A percentile compares a stretch with the other conserved stretches of the same genome.
Conservation (phyloP, 1,140 invertebrate genomes). For the Paramacrobiotus metropolitanus region DNA sequence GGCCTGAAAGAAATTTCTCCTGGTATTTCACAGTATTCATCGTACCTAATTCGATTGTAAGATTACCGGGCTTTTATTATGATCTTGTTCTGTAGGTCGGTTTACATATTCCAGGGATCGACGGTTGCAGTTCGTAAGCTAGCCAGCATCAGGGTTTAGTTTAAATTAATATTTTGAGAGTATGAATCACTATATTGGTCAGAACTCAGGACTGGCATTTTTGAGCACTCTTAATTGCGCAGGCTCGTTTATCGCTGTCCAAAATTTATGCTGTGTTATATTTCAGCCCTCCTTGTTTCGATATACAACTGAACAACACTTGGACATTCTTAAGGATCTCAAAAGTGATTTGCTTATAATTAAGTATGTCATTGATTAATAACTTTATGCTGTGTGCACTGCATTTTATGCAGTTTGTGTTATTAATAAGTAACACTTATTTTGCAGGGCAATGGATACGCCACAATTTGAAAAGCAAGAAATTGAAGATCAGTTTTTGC, state of each 20-base stretch:
- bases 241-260: too few relatives aligned
- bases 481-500: background rate
- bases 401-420: too few relatives aligned
- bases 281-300: slow-evolving; percentile 9
- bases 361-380: slow-evolving; percentile 18
- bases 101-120: slow-evolving; percentile 10
- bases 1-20: slow-evolving; percentile 12
- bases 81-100: slow-evolving; percentile 10
- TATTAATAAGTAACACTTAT: too few relatives aligned
- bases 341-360: slow-evolving; percentile 50
- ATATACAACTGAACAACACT: slow-evolving; percentile 13
- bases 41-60: too few relatives aligned
- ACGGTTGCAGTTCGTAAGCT: background rate
- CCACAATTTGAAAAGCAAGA: slow-evolving; percentile 1
- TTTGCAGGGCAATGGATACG: background rate
- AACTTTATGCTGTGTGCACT: background rate
- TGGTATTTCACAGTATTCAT: background rate
- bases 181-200: too few relatives aligned
- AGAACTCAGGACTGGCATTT: too few relatives aligned
- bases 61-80: too few relatives aligned
- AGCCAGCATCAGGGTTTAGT: too few relatives aligned
- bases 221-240: too few relatives aligned
- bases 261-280: background rate
- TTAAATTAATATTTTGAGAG: too few relatives aligned
- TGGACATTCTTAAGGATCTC: slow-evolving; percentile 11